Percentiles rank a stretch among this genome's conserved stretches.
Evolutionary conservation across 2,797 vertebrate species (phyloP).

Genomic region (Xenopus petersii): DNA sequence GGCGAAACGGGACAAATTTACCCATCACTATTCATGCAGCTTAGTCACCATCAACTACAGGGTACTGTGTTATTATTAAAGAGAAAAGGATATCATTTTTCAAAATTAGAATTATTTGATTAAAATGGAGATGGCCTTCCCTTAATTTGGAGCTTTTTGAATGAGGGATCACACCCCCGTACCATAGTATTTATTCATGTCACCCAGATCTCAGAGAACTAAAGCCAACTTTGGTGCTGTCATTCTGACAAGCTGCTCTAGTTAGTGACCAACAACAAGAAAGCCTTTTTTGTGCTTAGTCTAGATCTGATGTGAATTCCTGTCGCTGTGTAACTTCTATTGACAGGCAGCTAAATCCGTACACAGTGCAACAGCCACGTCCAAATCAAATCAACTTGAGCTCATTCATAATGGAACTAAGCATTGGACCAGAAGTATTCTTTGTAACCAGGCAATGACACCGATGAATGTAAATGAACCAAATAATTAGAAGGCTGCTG

Average conservation of each 20-base stretch:
- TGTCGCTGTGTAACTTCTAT: slow-evolving; percentile 26
- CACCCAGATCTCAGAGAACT: background rate
- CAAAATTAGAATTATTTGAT: too few relatives aligned
- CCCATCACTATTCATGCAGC: too few relatives aligned
- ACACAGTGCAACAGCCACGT: slow-evolving; percentile 4
- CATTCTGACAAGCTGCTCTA: slow-evolving; percentile 22
- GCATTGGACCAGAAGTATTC: background rate
- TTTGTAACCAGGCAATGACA: background rate
- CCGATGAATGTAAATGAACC: background rate
- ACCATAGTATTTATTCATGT: background rate
- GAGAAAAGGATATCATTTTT: too few relatives aligned
- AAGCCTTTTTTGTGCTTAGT: background rate
- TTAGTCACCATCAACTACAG: too few relatives aligned
- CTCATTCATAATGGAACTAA: background rate
- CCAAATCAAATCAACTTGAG: slow-evolving; percentile 2
- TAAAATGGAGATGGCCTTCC: too few relatives aligned
- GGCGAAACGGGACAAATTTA: too few relatives aligned
- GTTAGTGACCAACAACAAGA: slow-evolving; percentile 22
- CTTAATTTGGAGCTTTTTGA: too few relatives aligned
- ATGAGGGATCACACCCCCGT: too few relatives aligned
- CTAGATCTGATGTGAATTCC: slow-evolving; percentile 10
- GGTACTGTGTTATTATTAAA: too few relatives aligned
- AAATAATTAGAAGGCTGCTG: background rate
- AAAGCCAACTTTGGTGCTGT: background rate
- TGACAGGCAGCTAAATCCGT: slow-evolving; percentile 15